Evolutionary conservation across 1,140 invertebrate species (phyloP).

Genomic region (Cherax destructor): DNA sequence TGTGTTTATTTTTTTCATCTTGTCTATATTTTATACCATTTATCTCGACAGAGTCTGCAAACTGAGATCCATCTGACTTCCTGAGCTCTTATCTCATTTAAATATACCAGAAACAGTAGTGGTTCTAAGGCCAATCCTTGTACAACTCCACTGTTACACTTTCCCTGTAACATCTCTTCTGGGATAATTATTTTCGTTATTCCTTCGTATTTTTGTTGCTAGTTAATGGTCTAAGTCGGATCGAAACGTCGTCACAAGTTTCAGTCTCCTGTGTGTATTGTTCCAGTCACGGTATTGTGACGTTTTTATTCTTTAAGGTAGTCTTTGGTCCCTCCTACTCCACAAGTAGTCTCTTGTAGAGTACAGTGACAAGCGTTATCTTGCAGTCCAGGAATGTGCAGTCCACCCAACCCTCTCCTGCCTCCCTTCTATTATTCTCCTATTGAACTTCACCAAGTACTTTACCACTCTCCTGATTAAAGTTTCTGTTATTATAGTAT

Average conservation of each 20-base stretch:
- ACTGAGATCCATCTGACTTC: not conserved
- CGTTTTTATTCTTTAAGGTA: not conserved
- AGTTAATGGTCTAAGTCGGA: too few species aligned
- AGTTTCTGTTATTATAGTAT: not conserved
- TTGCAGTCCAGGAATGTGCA: too few species aligned
- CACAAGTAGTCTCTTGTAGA: not conserved
- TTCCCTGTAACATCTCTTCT: not conserved
- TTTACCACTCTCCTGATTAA: not conserved
- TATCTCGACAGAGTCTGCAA: not conserved
- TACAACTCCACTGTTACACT: not conserved
- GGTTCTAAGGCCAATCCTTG: not conserved
- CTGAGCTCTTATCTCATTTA: not conserved
- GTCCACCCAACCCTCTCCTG: too few species aligned
- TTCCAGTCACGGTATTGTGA: too few species aligned
- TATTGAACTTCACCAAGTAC: not conserved
- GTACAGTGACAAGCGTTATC: too few species aligned
- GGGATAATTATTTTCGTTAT: not conserved
- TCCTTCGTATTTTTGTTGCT: not conserved
- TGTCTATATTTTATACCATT: too few species aligned
- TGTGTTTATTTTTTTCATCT: too few species aligned
- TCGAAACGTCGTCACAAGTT: too few species aligned
- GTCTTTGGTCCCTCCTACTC: too few species aligned
- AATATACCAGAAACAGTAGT: not conserved
- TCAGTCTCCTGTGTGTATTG: too few species aligned
- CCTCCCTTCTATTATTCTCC: not conserved